Evolutionary conservation across 92 coral and sea anemone species (phyloP).

Genomic region (Hydrozoanthus gracilis): DNA sequence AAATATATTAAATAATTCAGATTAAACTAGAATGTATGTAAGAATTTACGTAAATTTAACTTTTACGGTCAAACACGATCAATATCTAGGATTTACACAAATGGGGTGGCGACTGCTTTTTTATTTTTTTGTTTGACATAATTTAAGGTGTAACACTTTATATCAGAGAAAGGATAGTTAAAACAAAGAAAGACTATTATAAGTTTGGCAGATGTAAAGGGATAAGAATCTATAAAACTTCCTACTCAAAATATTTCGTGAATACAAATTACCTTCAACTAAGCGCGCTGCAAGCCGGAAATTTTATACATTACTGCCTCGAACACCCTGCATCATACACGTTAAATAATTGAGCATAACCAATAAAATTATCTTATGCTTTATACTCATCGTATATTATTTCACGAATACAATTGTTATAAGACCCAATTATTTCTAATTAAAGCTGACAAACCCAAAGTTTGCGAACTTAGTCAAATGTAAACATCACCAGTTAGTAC

Average conservation of each 20-base stretch:
- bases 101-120: background rate
- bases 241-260: no score
- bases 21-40: no score
- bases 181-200: background rate
- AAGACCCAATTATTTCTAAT: background rate
- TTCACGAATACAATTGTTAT: background rate
- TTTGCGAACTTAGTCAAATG: constrained; percentile 24
- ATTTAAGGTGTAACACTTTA: no score
- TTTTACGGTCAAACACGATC: background rate
- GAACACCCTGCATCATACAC: background rate
- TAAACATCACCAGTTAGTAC: constrained; percentile 18
- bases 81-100: background rate
- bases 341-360: background rate
- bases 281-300: background rate
- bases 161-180: no score
- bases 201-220: background rate
- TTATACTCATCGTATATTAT: background rate
- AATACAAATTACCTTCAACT: no score
- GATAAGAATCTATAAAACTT: background rate
- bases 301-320: background rate
- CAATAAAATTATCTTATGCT: background rate
- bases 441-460: constrained; percentile 24
- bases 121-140: background rate
- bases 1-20: no score
- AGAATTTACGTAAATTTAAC: background rate